Conservation (phyloP, 1,140 invertebrate species). For the Leucophenga varia region DNA sequence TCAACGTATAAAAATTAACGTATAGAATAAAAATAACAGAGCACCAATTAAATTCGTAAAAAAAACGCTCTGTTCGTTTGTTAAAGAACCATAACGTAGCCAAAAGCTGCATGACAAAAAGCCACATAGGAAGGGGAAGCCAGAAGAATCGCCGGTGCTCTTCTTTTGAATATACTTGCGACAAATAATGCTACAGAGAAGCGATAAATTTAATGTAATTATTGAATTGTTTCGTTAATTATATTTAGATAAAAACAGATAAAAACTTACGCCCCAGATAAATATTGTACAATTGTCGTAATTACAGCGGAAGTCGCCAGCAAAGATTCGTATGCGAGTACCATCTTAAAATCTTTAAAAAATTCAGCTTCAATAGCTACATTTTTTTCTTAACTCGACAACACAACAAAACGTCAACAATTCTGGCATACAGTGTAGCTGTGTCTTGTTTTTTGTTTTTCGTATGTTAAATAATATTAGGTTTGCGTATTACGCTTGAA, state of each 20-base stretch:
- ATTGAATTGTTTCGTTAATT: not conserved
- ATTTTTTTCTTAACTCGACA: conserved; percentile 15
- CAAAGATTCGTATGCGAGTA: conserved; percentile 48
- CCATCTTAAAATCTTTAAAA: conserved; percentile 1
- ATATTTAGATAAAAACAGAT: not conserved
- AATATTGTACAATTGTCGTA: conserved; percentile 69
- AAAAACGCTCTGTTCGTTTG: conserved; percentile 64
- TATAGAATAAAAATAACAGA: conserved; percentile 64
- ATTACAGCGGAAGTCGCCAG: conserved; percentile 63
- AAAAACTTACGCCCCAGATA: conserved; percentile 60
- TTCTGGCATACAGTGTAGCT: no score
- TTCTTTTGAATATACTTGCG: conserved; percentile 55
- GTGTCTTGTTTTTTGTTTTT: no score
- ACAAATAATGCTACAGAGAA: conserved; percentile 38
- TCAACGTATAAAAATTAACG: conserved; percentile 63
- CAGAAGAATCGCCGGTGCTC: conserved; percentile 62
- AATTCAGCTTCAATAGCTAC: conserved; percentile 10
- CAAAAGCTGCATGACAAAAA: conserved; percentile 70
- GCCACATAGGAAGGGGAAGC: conserved; percentile 73
- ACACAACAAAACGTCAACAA: conserved; percentile 41
- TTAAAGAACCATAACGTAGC: conserved; percentile 70
- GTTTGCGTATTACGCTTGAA: no score
- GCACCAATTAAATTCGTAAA: conserved; percentile 68
- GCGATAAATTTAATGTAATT: conserved; percentile 11
- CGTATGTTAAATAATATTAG: no score